Percentiles rank a stretch among this genome's conserved stretches.
phyloP scores from a whole-genome alignment of 2,113 vertebrate genomes.

The Oceanites oceanicus region DNA sequence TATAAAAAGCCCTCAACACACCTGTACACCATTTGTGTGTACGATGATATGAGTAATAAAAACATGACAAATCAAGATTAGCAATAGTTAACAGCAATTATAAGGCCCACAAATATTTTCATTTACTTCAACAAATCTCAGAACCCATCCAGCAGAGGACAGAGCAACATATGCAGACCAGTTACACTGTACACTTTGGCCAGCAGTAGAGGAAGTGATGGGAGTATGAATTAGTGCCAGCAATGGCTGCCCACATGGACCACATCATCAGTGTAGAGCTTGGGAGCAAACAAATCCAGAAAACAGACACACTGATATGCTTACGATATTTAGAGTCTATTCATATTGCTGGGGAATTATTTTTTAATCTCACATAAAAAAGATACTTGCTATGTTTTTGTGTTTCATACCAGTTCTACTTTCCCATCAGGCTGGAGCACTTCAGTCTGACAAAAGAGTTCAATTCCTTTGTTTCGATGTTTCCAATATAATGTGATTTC shows the following conservation, averaged over 20 bases:
- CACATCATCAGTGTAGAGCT: background rate
- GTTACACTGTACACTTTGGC: background rate
- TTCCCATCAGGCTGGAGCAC: background rate
- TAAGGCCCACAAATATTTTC: background rate
- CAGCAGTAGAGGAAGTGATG: background rate
- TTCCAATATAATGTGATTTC: conserved; percentile 61
- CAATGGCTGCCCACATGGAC: background rate
- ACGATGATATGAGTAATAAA: background rate
- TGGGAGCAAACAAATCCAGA: background rate
- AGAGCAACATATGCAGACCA: background rate
- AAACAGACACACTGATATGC: background rate
- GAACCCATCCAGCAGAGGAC: background rate
- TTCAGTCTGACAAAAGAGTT: conserved; percentile 68
- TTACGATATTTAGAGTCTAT: background rate
- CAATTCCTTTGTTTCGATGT: background rate
- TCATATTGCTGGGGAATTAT: background rate
- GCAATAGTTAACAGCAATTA: background rate
- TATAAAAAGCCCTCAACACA: background rate
- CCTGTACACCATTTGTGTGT: background rate
- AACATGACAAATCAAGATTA: background rate
- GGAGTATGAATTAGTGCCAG: background rate
- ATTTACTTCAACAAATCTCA: background rate
- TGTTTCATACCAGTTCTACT: conserved; percentile 53
- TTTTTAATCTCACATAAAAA: background rate
- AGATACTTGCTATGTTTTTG: background rate